Evolutionary conservation across 2,113 vertebrate genomes (phyloP).

Genomic region (Thinocorus orbignyianus): DNA sequence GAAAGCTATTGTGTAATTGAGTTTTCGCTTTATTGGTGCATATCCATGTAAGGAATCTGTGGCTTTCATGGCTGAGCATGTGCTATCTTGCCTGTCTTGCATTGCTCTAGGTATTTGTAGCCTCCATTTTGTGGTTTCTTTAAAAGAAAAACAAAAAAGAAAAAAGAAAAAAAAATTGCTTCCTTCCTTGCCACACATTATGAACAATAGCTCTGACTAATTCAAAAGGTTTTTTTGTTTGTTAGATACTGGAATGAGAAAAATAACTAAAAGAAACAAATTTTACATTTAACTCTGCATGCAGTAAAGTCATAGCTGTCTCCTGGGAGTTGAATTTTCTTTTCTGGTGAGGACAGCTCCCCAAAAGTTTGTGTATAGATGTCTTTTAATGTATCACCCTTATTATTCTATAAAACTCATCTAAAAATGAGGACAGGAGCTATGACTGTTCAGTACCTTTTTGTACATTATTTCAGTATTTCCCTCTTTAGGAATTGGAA

Average conservation of each 20-base stretch:
- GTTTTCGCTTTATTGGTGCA: background rate
- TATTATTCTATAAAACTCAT: background rate
- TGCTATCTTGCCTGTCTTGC: conserved; percentile 7
- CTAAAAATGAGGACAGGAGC: background rate
- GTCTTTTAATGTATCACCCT: background rate
- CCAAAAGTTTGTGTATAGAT: background rate
- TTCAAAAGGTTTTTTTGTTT: background rate
- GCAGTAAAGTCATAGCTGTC: background rate
- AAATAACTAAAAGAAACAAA: background rate
- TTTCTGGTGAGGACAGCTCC: background rate
- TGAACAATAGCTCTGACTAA: background rate
- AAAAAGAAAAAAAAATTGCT: background rate
- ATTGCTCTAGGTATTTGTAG: background rate
- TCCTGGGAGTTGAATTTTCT: background rate
- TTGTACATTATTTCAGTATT: background rate
- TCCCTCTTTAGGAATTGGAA: background rate
- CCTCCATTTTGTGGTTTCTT: background rate
- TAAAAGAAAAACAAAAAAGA: background rate
- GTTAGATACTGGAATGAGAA: background rate
- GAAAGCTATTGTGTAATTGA: background rate
- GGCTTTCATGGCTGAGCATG: background rate
- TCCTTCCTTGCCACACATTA: background rate
- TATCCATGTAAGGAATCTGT: background rate
- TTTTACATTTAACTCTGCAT: background rate
- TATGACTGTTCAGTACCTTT: background rate